Percentiles rank a stretch among this genome's conserved stretches.
Conservation (phyloP, 1,140 invertebrate genomes). For the Leptoteleia sp. region DNA sequence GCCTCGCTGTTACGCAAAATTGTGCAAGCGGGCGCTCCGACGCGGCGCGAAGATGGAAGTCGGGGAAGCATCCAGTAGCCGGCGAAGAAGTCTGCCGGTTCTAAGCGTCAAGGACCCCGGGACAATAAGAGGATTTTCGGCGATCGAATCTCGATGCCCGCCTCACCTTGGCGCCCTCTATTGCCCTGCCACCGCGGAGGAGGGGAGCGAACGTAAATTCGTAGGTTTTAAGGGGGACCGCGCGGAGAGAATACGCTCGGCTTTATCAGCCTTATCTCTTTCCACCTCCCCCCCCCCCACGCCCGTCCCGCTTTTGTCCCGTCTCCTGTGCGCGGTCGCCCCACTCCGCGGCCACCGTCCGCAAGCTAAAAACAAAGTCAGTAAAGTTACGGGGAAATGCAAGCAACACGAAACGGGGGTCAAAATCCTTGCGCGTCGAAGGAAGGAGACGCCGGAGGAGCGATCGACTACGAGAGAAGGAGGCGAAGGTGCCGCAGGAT, state of each 20-base stretch:
- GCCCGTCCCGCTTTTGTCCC: slow-evolving; percentile 48
- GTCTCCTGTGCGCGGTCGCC: slow-evolving; percentile 24
- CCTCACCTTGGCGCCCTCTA: slow-evolving; percentile 18
- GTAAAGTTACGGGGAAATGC: slow-evolving; percentile 79
- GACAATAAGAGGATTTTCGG: slow-evolving; percentile 54
- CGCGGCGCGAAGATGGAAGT: neutral
- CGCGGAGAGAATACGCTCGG: slow-evolving; percentile 60
- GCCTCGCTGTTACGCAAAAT: neutral
- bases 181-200: too few species aligned
- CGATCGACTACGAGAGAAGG: slow-evolving; percentile 52
- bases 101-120: too few species aligned
- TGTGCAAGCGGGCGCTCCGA: neutral
- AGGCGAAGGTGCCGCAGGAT: slow-evolving; percentile 62
- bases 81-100: slow-evolving; percentile 54
- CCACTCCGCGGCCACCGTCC: slow-evolving; percentile 58
- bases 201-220: slow-evolving; percentile 45
- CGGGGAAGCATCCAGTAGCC: slow-evolving; percentile 61
- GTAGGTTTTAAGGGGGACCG: slow-evolving; percentile 49
- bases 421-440: slow-evolving; percentile 80
- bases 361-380: slow-evolving; percentile 79
- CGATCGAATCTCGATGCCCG: slow-evolving; percentile 34
- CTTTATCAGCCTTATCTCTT: slow-evolving; percentile 69
- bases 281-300: slow-evolving; percentile 28
- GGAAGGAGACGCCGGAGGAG: slow-evolving; percentile 67
- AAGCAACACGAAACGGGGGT: slow-evolving; percentile 81